Evolutionary conservation across 2,113 vertebrate species (phyloP).

Genomic region (Casuarius casuarius): DNA sequence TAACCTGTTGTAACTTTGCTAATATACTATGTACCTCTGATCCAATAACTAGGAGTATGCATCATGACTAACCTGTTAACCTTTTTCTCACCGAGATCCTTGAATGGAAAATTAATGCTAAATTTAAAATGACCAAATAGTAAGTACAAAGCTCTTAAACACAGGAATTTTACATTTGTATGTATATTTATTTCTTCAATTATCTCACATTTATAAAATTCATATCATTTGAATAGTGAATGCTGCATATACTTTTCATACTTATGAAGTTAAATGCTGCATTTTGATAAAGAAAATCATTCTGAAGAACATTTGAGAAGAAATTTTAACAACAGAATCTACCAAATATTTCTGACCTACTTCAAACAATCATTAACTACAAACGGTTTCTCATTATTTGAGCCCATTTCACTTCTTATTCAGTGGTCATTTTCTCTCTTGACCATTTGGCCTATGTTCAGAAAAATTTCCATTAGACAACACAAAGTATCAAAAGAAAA

Average conservation of each 20-base stretch:
- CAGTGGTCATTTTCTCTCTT: conserved; percentile 35
- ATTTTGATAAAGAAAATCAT: not conserved
- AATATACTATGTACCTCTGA: not conserved
- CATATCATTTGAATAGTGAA: not conserved
- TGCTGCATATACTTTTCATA: not conserved
- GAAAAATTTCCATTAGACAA: conserved; percentile 38
- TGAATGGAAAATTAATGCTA: not conserved
- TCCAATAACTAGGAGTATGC: not conserved
- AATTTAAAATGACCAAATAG: not conserved
- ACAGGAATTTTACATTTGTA: rapidly evolving
- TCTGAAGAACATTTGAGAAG: not conserved
- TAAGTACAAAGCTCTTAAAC: not conserved
- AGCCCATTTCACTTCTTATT: conserved; percentile 47
- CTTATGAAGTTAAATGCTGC: not conserved
- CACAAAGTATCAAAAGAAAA: not conserved
- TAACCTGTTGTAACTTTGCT: not conserved
- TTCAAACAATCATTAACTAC: conserved; percentile 39
- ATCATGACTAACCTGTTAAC: conserved; percentile 13
- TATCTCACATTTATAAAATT: not conserved
- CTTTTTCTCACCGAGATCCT: not conserved
- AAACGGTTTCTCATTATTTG: conserved; percentile 25
- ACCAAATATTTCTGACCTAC: not conserved
- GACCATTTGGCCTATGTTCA: conserved; percentile 47
- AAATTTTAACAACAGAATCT: not conserved
- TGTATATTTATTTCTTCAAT: not conserved